These are phyloP conservation scores for Patiria miniata DNA, from an alignment of 35 echinoderm and acorn worm species.

Conservation along the genomic window DNA sequence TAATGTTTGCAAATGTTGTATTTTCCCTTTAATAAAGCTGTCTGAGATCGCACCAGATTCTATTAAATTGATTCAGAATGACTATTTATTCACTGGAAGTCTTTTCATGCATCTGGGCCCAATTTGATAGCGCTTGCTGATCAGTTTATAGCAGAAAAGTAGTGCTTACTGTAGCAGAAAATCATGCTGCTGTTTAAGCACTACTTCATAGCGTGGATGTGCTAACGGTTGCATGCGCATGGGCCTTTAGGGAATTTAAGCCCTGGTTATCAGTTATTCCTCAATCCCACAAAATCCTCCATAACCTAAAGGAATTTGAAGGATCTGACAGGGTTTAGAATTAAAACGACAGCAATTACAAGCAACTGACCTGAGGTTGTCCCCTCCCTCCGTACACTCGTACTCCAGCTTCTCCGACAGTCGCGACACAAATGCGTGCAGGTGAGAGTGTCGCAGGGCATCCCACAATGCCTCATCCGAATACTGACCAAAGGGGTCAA, in stretches of 20 bases:
- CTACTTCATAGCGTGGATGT: too few species aligned
- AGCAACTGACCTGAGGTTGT: conserved; percentile 56
- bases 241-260: too few species aligned
- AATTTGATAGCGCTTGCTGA: neutral
- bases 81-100: neutral
- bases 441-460: conserved; percentile 78
- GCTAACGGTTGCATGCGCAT: too few species aligned
- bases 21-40: neutral
- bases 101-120: neutral
- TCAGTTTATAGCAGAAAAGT: neutral
- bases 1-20: neutral
- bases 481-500: conserved; percentile 88
- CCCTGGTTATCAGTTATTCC: too few species aligned
- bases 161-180: too few species aligned
- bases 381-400: conserved; percentile 84
- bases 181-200: too few species aligned
- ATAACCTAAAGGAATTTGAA: too few species aligned
- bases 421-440: conserved; percentile 70
- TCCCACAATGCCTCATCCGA: conserved; percentile 86
- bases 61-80: neutral
- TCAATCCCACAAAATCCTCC: too few species aligned
- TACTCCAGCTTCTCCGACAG: conserved; percentile 67
- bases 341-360: neutral
- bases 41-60: neutral
- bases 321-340: too few species aligned